Evolutionary conservation across 1,140 invertebrate species (phyloP).

Genomic region (Aplysia californica): DNA sequence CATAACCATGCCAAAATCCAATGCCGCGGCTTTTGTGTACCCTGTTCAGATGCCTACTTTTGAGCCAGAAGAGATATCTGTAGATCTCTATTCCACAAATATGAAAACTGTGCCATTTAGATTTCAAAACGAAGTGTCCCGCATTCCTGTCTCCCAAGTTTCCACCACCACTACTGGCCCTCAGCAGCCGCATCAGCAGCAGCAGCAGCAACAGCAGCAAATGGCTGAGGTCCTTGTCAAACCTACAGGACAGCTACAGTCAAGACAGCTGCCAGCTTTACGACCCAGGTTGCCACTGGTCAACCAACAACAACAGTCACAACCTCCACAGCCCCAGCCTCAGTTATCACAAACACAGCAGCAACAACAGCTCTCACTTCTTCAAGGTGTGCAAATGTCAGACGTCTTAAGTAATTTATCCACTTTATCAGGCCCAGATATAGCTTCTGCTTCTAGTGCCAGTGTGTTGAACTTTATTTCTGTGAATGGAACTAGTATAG

Average conservation of each 20-base stretch:
- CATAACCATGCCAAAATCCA: not conserved
- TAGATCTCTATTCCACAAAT: not conserved
- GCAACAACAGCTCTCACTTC: not conserved
- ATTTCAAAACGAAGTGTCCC: conserved; percentile 24
- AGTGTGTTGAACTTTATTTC: not conserved
- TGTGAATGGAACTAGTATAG: not conserved
- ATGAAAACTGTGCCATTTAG: not conserved
- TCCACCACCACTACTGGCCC: conserved; percentile 28
- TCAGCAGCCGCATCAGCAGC: conserved; percentile 32
- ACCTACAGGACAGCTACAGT: conserved; percentile 26
- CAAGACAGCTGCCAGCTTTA: conserved; percentile 3
- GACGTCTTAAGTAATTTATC: not conserved
- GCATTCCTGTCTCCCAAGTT: conserved; percentile 21
- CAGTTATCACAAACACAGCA: conserved; percentile 4
- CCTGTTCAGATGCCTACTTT: not conserved
- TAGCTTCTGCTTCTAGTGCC: not conserved
- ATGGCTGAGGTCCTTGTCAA: not conserved
- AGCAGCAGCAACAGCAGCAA: conserved; percentile 32
- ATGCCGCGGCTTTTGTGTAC: not conserved
- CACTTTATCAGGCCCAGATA: not conserved
- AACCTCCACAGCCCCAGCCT: conserved; percentile 10
- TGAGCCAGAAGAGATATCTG: not conserved
- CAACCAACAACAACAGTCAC: not conserved
- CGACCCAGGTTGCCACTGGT: not conserved
- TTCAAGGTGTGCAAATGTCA: not conserved